Evolutionary conservation across 2,797 vertebrate genomes (phyloP).

Genomic region (Karalla daura): DNA sequence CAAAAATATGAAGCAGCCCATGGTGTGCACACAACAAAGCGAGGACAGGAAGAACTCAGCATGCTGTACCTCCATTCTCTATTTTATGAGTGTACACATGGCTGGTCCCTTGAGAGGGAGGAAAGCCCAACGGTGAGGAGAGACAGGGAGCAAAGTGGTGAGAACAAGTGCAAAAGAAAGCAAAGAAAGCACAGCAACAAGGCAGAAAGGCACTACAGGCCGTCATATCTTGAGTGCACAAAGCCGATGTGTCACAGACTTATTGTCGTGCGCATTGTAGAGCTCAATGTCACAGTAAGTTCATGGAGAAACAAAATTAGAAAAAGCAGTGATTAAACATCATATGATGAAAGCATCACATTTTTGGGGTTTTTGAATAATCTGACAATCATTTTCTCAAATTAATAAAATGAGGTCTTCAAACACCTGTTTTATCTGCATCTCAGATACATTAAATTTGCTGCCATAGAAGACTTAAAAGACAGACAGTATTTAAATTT

Average conservation of each 20-base stretch:
- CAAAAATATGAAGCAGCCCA: constrained; percentile 29
- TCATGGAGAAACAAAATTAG: neutral
- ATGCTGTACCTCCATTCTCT: constrained; percentile 7
- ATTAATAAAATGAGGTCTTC: too few species aligned
- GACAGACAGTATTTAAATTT: too few species aligned
- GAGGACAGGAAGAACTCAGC: constrained; percentile 20
- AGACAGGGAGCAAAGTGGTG: neutral
- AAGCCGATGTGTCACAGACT: neutral
- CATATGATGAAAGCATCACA: too few species aligned
- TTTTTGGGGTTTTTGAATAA: too few species aligned
- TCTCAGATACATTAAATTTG: too few species aligned
- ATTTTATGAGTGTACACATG: constrained; percentile 22
- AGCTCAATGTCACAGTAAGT: neutral
- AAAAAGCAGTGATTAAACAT: neutral
- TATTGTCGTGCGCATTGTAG: neutral
- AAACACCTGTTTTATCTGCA: too few species aligned
- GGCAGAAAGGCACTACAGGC: neutral
- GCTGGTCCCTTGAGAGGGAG: neutral
- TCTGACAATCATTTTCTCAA: too few species aligned
- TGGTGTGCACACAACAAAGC: constrained; percentile 26
- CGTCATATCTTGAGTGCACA: neutral
- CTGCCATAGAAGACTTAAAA: too few species aligned
- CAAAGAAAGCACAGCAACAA: neutral
- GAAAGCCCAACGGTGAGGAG: neutral
- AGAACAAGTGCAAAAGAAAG: constrained; percentile 15